A percentile compares a stretch with the other conserved stretches of the same genome.
phyloP scores from a whole-genome alignment of 2,888 invertebrate species.

The Parnassius apollo region DNA sequence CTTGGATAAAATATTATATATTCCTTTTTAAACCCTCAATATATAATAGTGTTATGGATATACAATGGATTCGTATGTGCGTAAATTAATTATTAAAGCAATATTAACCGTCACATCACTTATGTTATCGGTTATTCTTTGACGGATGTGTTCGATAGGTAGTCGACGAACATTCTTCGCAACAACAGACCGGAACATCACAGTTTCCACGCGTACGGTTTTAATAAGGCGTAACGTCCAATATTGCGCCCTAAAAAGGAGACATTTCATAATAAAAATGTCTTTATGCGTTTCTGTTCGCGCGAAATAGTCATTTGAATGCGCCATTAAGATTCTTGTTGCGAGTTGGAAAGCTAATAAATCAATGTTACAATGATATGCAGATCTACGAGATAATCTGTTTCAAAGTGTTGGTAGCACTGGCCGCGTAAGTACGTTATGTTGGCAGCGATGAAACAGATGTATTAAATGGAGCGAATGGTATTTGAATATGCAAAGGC shows the following conservation, averaged over 20 bases:
- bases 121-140: background rate
- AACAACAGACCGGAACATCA: conserved; percentile 19
- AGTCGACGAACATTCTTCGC: background rate
- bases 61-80: too few species aligned
- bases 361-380: conserved; percentile 34
- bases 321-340: conserved; percentile 46
- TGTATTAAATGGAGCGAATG: background rate
- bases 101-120: background rate
- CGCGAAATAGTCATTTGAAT: conserved; percentile 29
- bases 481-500: too few species aligned
- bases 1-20: too few species aligned
- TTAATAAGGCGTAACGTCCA: conserved; percentile 16
- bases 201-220: background rate
- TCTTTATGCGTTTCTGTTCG: conserved; percentile 27
- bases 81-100: background rate
- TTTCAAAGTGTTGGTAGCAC: background rate
- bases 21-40: too few species aligned
- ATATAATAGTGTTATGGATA: too few species aligned
- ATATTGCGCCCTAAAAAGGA: conserved; percentile 37
- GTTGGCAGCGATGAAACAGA: background rate
- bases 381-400: conserved; percentile 1
- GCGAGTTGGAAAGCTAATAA: conserved; percentile 39
- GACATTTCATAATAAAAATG: conserved; percentile 40
- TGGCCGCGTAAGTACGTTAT: background rate
- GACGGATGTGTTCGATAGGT: background rate